Evolutionary conservation across 35 echinoderm and acorn worm species (phyloP).

Genomic region (Lytechinus variegatus): DNA sequence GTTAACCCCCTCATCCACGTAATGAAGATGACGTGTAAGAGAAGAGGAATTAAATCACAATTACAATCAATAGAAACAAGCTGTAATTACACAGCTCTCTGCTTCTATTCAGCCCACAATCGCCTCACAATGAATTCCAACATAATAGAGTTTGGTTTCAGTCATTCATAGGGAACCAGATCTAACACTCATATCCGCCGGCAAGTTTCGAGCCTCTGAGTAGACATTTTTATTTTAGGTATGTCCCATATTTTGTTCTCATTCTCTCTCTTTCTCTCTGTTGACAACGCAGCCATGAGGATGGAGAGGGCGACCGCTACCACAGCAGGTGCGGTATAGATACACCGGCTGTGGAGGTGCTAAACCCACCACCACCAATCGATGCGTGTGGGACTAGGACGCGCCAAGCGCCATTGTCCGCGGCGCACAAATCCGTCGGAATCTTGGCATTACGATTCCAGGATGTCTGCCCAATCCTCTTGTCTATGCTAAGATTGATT

Average conservation of each 20-base stretch:
- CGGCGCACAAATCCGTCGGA: constrained; percentile 35
- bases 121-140: neutral
- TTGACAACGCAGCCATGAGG: constrained; percentile 31
- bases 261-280: neutral
- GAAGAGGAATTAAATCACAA: constrained; percentile 49
- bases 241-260: neutral
- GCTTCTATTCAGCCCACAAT: constrained; percentile 16
- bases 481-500: constrained; percentile 47
- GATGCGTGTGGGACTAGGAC: constrained; percentile 51
- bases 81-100: constrained; percentile 45
- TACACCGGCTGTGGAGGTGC: constrained; percentile 36
- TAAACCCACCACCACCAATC: constrained; percentile 51
- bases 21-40: constrained; percentile 40
- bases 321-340: constrained; percentile 47
- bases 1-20: neutral
- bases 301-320: neutral
- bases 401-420: constrained; percentile 45
- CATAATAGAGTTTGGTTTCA: constrained; percentile 6
- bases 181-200: constrained; percentile 47
- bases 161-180: constrained; percentile 14
- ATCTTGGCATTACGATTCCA: constrained; percentile 57
- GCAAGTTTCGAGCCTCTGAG: constrained; percentile 31
- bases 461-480: constrained; percentile 40
- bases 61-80: constrained; percentile 41
- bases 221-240: constrained; percentile 16